Evolutionary conservation across 1,140 invertebrate genomes (phyloP).

Genomic region (Propsilocerus akamusi): DNA sequence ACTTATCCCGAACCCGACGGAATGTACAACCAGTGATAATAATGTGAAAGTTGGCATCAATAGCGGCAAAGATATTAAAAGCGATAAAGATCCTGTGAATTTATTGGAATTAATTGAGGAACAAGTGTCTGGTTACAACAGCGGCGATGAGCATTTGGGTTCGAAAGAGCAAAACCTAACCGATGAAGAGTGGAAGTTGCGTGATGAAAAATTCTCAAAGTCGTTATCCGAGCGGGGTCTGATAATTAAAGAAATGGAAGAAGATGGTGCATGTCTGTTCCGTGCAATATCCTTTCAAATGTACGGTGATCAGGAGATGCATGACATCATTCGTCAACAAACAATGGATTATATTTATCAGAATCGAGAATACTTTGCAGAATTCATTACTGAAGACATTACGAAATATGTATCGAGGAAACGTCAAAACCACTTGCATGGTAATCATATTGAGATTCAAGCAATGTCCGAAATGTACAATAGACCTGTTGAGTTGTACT

Average conservation of each 20-base stretch:
- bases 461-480: slow-evolving; percentile 88
- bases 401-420: slow-evolving; percentile 68
- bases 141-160: slow-evolving; percentile 52
- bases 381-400: slow-evolving; percentile 88
- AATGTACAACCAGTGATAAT: slow-evolving; percentile 38
- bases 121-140: slow-evolving; percentile 42
- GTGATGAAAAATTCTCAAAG: slow-evolving; percentile 50
- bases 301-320: slow-evolving; percentile 88
- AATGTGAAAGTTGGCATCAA: slow-evolving; percentile 48
- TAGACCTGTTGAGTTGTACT: slow-evolving; percentile 81
- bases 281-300: slow-evolving; percentile 84
- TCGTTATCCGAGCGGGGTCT: slow-evolving; percentile 52
- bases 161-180: slow-evolving; percentile 32
- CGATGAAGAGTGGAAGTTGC: slow-evolving; percentile 37
- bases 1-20: background rate
- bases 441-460: slow-evolving; percentile 89
- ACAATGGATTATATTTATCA: slow-evolving; percentile 85
- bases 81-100: slow-evolving; percentile 54
- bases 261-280: slow-evolving; percentile 88
- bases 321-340: slow-evolving; percentile 60
- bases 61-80: slow-evolving; percentile 67
- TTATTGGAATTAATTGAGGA: slow-evolving; percentile 20
- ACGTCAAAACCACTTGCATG: slow-evolving; percentile 60
- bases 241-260: slow-evolving; percentile 71
- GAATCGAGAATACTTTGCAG: slow-evolving; percentile 81